Conservation (phyloP, 2,797 vertebrate genomes). For the Melanotaenia trifasciata region DNA sequence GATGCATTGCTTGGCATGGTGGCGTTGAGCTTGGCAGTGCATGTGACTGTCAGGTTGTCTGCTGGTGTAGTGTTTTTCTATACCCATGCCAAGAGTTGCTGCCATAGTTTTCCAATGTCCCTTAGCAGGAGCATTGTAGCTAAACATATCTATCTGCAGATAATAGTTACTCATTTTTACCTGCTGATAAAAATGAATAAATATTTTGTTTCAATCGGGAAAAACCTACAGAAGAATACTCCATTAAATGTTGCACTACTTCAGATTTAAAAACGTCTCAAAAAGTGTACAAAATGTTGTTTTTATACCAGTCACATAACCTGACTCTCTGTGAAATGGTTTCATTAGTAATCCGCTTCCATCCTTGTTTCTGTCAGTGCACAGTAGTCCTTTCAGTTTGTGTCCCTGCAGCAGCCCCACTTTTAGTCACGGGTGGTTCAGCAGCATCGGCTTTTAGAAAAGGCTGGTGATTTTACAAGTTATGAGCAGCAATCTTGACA, state of each 20-base stretch:
- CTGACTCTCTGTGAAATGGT: constrained; percentile 67
- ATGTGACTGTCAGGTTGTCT: constrained; percentile 79
- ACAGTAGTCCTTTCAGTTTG: constrained; percentile 81
- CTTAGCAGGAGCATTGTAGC: constrained; percentile 38
- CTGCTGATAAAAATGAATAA: constrained; percentile 20
- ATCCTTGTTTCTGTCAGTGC: constrained; percentile 77
- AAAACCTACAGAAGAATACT: constrained; percentile 41
- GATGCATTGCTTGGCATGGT: constrained; percentile 85
- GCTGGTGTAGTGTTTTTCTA: constrained; percentile 74
- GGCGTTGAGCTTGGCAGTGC: constrained; percentile 77
- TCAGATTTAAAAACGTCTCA: constrained; percentile 42
- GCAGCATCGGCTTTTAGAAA: constrained; percentile 65
- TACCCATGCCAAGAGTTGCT: constrained; percentile 66
- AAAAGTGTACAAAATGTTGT: constrained; percentile 8
- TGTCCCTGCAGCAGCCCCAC: constrained; percentile 74
- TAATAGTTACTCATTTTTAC: constrained; percentile 36
- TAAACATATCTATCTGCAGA: constrained; percentile 25
- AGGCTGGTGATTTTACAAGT: constrained; percentile 70
- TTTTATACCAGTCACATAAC: constrained; percentile 59
- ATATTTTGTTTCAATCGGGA: constrained; percentile 30
- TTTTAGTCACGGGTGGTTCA: constrained; percentile 78
- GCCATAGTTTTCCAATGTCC: constrained; percentile 53
- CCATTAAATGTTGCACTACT: constrained; percentile 39
- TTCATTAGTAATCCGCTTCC: constrained; percentile 82
- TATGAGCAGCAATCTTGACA: constrained; percentile 73